Conservation (phyloP, 2,113 vertebrate genomes). For the Ivindomyrus marchei region DNA sequence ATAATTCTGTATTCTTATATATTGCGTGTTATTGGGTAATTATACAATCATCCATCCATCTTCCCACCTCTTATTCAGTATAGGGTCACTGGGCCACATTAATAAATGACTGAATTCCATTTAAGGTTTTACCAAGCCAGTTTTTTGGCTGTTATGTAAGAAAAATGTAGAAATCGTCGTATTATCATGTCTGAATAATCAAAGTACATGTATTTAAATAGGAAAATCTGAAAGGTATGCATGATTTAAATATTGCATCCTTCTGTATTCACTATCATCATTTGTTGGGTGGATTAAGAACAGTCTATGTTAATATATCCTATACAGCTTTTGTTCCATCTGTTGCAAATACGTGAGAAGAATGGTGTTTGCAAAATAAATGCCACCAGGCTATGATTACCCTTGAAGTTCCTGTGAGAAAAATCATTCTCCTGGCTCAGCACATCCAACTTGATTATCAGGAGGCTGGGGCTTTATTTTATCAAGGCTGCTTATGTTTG, state of each 20-base stretch:
- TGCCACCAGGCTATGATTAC: background rate
- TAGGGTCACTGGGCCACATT: background rate
- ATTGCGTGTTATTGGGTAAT: background rate
- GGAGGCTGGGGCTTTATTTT: background rate
- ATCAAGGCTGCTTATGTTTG: background rate
- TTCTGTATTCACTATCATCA: background rate
- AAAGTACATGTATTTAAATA: background rate
- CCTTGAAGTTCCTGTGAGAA: background rate
- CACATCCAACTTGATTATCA: background rate
- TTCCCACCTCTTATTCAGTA: background rate
- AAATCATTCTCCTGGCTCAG: background rate
- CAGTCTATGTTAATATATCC: constrained; percentile 1
- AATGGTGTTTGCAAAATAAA: background rate
- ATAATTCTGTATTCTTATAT: background rate
- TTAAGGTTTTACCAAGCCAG: background rate
- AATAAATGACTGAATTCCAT: background rate
- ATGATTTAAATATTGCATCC: background rate
- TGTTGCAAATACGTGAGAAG: background rate
- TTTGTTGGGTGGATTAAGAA: constrained; percentile 4
- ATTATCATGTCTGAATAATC: background rate
- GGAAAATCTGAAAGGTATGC: background rate
- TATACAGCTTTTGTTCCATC: constrained; percentile 6
- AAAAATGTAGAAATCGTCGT: background rate
- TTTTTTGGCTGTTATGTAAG: background rate
- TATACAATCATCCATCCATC: background rate